These are phyloP conservation scores for Nyctalus aviator DNA, from an alignment of 2,797 vertebrate genomes.

Conservation along the genomic window DNA sequence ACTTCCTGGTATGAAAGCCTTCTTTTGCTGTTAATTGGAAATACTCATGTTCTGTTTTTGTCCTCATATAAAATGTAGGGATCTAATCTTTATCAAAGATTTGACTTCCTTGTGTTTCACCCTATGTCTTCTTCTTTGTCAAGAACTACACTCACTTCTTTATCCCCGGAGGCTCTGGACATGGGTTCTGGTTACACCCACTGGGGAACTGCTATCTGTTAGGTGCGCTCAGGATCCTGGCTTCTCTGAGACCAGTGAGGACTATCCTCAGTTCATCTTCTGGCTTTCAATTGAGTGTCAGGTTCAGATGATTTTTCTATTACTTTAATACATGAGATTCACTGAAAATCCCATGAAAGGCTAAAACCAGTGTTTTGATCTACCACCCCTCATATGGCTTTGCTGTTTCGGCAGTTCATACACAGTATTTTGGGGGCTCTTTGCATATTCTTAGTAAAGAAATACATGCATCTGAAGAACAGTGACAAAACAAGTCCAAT, in stretches of 20 bases:
- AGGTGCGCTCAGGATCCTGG: rapidly evolving
- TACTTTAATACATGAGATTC: neutral
- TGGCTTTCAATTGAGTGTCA: neutral
- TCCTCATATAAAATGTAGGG: neutral
- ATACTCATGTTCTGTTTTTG: neutral
- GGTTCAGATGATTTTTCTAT: neutral
- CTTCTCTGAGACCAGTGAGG: neutral
- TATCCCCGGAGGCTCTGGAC: rapidly evolving
- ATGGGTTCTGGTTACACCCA: rapidly evolving
- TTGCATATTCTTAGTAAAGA: neutral
- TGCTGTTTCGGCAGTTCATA: neutral
- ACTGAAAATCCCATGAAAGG: neutral
- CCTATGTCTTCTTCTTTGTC: neutral
- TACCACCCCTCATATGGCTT: neutral
- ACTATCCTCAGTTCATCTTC: neutral
- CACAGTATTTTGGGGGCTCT: neutral
- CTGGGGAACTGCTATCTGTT: rapidly evolving
- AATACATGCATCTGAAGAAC: neutral
- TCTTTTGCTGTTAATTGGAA: neutral
- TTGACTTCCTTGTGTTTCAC: neutral
- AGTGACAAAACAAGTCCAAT: neutral
- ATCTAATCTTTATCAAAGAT: neutral
- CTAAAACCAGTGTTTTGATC: neutral
- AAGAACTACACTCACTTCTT: neutral
- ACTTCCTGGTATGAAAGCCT: neutral